These are phyloP conservation scores for Nomada hirtipes DNA, from an alignment of 2,888 invertebrate genomes.

Conservation along the genomic window DNA sequence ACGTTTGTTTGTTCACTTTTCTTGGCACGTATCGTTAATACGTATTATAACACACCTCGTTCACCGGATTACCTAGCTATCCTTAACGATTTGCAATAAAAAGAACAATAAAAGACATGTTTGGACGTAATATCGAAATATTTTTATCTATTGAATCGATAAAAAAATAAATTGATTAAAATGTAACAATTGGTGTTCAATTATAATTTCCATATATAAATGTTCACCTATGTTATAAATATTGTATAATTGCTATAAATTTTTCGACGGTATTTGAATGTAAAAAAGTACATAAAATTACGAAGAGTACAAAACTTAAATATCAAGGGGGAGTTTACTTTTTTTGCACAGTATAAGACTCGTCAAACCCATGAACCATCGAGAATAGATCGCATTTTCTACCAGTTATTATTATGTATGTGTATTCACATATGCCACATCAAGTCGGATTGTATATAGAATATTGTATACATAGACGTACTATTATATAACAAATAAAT, in stretches of 20 bases:
- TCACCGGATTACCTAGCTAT: not conserved
- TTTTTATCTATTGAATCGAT: constrained; percentile 9
- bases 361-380: not conserved
- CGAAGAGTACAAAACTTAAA: constrained; percentile 35
- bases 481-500: constrained; percentile 29
- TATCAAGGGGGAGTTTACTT: constrained; percentile 5
- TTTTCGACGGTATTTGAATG: not conserved
- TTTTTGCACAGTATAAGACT: constrained; percentile 11
- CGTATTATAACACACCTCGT: not conserved
- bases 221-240: too few species aligned
- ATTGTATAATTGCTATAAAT: not conserved
- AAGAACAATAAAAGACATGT: constrained; percentile 36
- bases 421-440: constrained; percentile 62
- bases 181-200: not conserved
- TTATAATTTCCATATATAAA: not conserved
- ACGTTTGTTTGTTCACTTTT: not conserved
- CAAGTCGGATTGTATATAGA: constrained; percentile 63
- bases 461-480: constrained; percentile 44
- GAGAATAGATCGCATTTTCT: constrained; percentile 37
- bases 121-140: constrained; percentile 14
- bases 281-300: not conserved
- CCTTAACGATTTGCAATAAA: constrained; percentile 19
- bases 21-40: not conserved
- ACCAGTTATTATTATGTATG: constrained; percentile 51
- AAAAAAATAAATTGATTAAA: not conserved